Evolutionary conservation across 2,888 invertebrate genomes (phyloP).

Genomic region (Congeria kusceri): DNA sequence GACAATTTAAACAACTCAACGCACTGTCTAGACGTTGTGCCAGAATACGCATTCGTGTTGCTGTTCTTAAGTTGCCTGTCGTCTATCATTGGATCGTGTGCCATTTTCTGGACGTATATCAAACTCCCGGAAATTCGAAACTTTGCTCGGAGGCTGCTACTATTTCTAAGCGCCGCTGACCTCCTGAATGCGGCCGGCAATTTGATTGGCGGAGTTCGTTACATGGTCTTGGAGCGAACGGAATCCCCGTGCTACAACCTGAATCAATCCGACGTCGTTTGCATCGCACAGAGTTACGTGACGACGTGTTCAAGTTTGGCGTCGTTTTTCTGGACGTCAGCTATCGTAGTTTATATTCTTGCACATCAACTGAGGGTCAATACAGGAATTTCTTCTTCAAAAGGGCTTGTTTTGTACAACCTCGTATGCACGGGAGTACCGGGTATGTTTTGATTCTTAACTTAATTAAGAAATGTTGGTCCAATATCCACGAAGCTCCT

Average conservation of each 20-base stretch:
- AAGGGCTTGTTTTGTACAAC: slow-evolving; percentile 17
- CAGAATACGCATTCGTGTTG: not conserved
- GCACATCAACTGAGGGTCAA: not conserved
- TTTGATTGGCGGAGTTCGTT: slow-evolving; percentile 16
- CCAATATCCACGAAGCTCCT: no score
- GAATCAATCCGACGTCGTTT: slow-evolving; percentile 18
- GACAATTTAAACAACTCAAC: not conserved
- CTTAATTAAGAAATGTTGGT: no score
- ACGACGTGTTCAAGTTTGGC: slow-evolving; percentile 57
- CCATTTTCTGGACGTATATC: slow-evolving; percentile 21
- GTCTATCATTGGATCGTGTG: slow-evolving; percentile 26
- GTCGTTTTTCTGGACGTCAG: slow-evolving; percentile 57
- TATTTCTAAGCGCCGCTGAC: slow-evolving; percentile 29
- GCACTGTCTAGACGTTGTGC: not conserved
- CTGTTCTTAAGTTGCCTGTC: slow-evolving; percentile 17
- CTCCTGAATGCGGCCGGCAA: slow-evolving; percentile 29
- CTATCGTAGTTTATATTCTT: slow-evolving; percentile 51
- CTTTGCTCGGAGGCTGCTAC: slow-evolving; percentile 18
- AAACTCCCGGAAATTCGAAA: slow-evolving; percentile 30
- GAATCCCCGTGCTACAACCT: slow-evolving; percentile 4
- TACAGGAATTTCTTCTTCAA: slow-evolving; percentile 4
- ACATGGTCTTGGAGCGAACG: not conserved
- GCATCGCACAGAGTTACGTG: slow-evolving; percentile 52
- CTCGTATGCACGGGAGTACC: slow-evolving; percentile 28
- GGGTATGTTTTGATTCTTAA: no score